Percentiles rank a stretch among this genome's conserved stretches.
Evolutionary conservation across 2,888 invertebrate genomes (phyloP).

Genomic region (Sialis fuliginosa): DNA sequence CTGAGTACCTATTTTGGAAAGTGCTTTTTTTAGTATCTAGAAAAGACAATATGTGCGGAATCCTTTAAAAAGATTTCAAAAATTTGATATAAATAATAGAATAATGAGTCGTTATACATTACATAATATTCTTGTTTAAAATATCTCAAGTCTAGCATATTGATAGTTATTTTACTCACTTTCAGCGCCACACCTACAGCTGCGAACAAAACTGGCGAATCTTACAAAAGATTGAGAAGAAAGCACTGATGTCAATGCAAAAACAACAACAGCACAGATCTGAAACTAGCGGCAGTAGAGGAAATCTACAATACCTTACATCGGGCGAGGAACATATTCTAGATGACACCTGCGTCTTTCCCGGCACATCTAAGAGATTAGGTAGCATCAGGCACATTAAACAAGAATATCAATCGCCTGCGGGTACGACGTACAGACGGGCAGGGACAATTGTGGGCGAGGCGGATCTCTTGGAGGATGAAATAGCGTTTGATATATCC

Average conservation of each 20-base stretch:
- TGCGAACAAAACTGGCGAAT: constrained; percentile 32
- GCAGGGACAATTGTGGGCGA: constrained; percentile 1
- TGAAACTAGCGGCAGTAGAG: background rate
- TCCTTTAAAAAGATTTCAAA: no score
- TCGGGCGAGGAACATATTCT: background rate
- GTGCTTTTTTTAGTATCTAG: no score
- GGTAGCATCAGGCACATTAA: no score
- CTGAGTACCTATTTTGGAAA: no score
- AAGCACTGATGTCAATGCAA: constrained; percentile 8
- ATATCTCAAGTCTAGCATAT: no score
- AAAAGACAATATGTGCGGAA: no score
- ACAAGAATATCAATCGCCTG: background rate
- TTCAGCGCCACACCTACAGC: constrained; percentile 24
- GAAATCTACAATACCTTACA: background rate
- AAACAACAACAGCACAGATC: background rate
- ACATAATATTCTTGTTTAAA: no score
- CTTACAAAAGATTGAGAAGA: constrained; percentile 26
- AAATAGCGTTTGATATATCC: constrained; percentile 4
- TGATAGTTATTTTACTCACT: background rate
- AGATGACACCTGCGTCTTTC: background rate
- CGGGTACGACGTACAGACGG: background rate
- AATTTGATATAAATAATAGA: no score
- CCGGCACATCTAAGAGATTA: no score
- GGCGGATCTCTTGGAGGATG: constrained; percentile 5
- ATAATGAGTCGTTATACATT: no score